These are phyloP conservation scores for Caretta caretta DNA, from an alignment of 2,113 vertebrate species.

Conservation along the genomic window DNA sequence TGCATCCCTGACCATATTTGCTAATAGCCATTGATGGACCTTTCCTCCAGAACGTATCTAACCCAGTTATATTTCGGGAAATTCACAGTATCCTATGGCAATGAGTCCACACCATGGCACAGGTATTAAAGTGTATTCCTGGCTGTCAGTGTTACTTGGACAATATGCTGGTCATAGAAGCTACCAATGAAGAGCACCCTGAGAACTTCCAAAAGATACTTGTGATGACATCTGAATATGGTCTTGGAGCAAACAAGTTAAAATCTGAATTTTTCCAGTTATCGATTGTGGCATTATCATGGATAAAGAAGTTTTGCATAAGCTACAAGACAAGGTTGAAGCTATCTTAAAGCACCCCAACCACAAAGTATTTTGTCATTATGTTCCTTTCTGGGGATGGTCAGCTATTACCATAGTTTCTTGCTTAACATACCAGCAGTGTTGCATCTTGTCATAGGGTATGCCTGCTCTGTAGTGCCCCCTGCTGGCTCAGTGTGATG, in stretches of 20 bases:
- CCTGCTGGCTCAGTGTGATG: too few relatives aligned
- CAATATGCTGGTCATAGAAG: background rate
- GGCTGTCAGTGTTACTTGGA: background rate
- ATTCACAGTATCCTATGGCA: too few relatives aligned
- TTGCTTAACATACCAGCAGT: background rate
- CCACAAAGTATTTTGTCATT: background rate
- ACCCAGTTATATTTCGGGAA: too few relatives aligned
- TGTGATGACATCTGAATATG: background rate
- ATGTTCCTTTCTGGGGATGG: background rate
- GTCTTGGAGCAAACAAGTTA: background rate
- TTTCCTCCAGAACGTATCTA: too few relatives aligned
- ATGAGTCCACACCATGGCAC: too few relatives aligned
- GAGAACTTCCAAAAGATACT: background rate
- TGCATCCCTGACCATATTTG: too few relatives aligned
- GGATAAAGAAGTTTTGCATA: background rate
- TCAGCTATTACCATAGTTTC: background rate
- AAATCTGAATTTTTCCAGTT: background rate
- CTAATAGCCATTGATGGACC: too few relatives aligned
- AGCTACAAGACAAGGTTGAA: background rate
- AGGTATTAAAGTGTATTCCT: background rate
- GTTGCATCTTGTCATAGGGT: background rate
- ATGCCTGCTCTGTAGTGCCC: background rate
- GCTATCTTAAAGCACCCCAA: background rate
- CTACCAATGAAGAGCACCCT: background rate
- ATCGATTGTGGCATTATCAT: background rate